A percentile compares a stretch with the other conserved stretches of the same genome.
phyloP scores from a whole-genome alignment of 2,888 invertebrate genomes.

The Margaritifera margaritifera region DNA sequence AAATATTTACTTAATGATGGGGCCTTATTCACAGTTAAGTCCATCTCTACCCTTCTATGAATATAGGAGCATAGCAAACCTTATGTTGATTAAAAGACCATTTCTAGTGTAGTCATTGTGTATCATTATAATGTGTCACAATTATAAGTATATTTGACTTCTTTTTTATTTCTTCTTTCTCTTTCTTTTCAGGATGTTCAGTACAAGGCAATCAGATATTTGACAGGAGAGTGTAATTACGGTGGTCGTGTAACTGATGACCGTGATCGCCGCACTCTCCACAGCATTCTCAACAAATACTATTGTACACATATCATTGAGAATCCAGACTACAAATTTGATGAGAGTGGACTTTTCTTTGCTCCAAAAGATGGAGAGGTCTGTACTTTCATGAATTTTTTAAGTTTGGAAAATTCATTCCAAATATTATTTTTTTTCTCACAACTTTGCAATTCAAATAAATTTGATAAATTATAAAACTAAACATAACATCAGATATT shows the following conservation, averaged over 20 bases:
- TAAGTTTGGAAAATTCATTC: neutral
- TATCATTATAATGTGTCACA: neutral
- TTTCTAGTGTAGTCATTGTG: too few species aligned
- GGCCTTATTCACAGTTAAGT: too few species aligned
- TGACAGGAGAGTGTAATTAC: constrained; percentile 76
- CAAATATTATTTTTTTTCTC: too few species aligned
- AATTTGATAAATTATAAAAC: too few species aligned
- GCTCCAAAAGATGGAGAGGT: constrained; percentile 72
- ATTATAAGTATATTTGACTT: constrained; percentile 49
- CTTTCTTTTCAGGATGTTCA: constrained; percentile 69
- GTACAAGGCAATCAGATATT: constrained; percentile 73
- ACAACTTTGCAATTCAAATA: too few species aligned
- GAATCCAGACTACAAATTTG: constrained; percentile 69
- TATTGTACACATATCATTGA: constrained; percentile 69
- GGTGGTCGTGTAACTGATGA: constrained; percentile 76
- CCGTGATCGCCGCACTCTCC: constrained; percentile 74
- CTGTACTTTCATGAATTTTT: constrained; percentile 20
- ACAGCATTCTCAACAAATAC: constrained; percentile 73
- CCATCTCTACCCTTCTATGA: too few species aligned
- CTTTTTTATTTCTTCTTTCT: constrained; percentile 4
- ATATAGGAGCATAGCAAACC: too few species aligned
- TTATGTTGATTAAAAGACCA: too few species aligned
- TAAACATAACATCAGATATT: too few species aligned
- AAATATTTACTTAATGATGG: too few species aligned
- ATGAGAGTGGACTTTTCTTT: constrained; percentile 68